Conservation (phyloP, 2,888 invertebrate genomes). For the Oligia fasciuncula region DNA sequence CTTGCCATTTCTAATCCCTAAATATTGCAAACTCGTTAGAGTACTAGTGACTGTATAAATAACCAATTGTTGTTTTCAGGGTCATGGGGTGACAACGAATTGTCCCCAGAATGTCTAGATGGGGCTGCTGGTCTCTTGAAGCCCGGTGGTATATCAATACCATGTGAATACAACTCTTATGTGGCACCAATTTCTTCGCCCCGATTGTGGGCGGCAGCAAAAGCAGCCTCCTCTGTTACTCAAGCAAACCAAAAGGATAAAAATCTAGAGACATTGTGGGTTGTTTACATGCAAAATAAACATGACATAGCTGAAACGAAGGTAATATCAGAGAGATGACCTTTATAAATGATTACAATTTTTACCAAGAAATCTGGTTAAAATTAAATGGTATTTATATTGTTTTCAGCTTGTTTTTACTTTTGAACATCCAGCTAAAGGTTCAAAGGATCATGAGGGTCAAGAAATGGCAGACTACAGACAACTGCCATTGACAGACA, state of each 20-base stretch:
- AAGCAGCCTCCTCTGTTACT: slow-evolving; percentile 72
- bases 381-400: not conserved
- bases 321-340: slow-evolving; percentile 71
- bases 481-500: slow-evolving; percentile 92
- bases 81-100: slow-evolving; percentile 99
- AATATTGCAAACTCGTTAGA: not conserved
- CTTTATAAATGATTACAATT: not conserved
- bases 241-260: slow-evolving; percentile 74
- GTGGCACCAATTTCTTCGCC: slow-evolving; percentile 98
- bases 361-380: not conserved
- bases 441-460: slow-evolving; percentile 91
- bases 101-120: slow-evolving; percentile 99
- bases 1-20: not conserved
- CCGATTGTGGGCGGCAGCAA: slow-evolving; percentile 95
- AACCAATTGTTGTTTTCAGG: slow-evolving; percentile 78
- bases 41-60: not conserved
- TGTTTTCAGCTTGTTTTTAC: slow-evolving; percentile 92
- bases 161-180: slow-evolving; percentile 95
- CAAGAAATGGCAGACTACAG: slow-evolving; percentile 92
- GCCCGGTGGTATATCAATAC: slow-evolving; percentile 97
- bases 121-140: slow-evolving; percentile 96
- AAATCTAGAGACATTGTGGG: slow-evolving; percentile 96
- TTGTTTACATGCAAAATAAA: slow-evolving; percentile 97
- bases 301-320: slow-evolving; percentile 93
- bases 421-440: slow-evolving; percentile 97